A percentile compares a stretch with the other conserved stretches of the same genome.
phyloP scores from a whole-genome alignment of 2,888 invertebrate genomes.

The Dexiosoma caninum region DNA sequence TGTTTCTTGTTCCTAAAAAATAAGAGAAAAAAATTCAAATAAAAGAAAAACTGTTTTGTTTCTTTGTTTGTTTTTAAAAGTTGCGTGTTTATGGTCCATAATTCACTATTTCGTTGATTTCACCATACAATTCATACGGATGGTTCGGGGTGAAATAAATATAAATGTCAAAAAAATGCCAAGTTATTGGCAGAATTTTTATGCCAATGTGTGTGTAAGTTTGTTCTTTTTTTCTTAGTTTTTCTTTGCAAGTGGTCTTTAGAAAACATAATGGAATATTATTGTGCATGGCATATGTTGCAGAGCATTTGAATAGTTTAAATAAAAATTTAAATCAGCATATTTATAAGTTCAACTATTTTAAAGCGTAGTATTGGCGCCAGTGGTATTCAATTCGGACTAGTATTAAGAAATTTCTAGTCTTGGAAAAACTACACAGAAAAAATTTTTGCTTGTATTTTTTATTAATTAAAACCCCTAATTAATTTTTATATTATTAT shows the following conservation, averaged over 20 bases:
- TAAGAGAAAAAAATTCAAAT: not conserved
- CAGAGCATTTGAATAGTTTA: not conserved
- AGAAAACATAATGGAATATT: not conserved
- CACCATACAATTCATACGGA: conserved; percentile 56
- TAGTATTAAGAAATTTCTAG: too few relatives aligned
- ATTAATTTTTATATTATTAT: too few relatives aligned
- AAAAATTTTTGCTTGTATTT: too few relatives aligned
- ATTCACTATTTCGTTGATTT: conserved; percentile 63
- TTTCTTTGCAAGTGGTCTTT: not conserved
- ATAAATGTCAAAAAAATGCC: conserved; percentile 70
- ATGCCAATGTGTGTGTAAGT: not conserved
- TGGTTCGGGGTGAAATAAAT: conserved; percentile 75
- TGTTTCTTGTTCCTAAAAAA: conserved; percentile 15
- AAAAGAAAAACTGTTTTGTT: conserved; percentile 49
- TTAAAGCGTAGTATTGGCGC: too few relatives aligned
- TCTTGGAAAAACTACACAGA: too few relatives aligned
- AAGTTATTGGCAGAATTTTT: conserved; percentile 51
- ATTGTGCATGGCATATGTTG: not conserved
- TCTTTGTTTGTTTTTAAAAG: conserved; percentile 50
- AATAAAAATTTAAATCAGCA: not conserved
- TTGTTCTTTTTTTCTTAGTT: not conserved
- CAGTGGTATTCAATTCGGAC: too few relatives aligned
- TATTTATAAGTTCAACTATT: too few relatives aligned
- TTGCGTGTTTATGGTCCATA: conserved; percentile 66
- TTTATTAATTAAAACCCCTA: too few relatives aligned